Conservation (phyloP, 1,140 invertebrate genomes). For the Idris sp. region DNA sequence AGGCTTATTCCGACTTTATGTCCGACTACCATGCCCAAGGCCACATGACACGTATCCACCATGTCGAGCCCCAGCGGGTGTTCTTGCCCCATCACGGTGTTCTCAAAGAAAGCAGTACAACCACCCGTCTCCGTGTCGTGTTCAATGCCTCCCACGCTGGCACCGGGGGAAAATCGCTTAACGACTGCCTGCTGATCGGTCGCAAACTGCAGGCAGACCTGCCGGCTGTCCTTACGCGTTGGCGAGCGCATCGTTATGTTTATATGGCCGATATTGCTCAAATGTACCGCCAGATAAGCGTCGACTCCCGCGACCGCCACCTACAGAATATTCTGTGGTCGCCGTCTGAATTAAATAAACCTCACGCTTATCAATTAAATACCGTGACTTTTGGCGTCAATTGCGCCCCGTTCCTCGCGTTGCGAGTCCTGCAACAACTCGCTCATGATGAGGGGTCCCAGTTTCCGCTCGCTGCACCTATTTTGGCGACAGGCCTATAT, state of each 20-base stretch:
- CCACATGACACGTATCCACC: not conserved
- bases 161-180: not conserved
- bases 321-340: conserved; percentile 19
- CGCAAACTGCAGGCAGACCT: conserved; percentile 18
- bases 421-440: conserved; percentile 51
- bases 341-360: not conserved
- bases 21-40: not conserved
- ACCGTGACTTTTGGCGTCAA: conserved; percentile 7
- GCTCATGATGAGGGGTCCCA: conserved; percentile 20
- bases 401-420: conserved; percentile 59
- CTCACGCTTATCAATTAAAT: not conserved
- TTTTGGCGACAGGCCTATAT: not conserved
- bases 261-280: conserved; percentile 17
- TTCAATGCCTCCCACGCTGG: conserved; percentile 14
- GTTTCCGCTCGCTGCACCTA: conserved; percentile 46
- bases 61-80: too few species aligned
- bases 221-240: not conserved
- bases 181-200: conserved; percentile 3
- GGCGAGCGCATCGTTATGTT: conserved; percentile 5
- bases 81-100: conserved; percentile 20
- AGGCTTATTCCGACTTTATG: not conserved
- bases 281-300: conserved; percentile 29
- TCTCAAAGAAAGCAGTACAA: not conserved
- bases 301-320: conserved; percentile 8
- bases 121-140: conserved; percentile 11